Base-by-base conservation (phyloP, 1,140 invertebrate species). In the Cyclina sinensis region DNA sequence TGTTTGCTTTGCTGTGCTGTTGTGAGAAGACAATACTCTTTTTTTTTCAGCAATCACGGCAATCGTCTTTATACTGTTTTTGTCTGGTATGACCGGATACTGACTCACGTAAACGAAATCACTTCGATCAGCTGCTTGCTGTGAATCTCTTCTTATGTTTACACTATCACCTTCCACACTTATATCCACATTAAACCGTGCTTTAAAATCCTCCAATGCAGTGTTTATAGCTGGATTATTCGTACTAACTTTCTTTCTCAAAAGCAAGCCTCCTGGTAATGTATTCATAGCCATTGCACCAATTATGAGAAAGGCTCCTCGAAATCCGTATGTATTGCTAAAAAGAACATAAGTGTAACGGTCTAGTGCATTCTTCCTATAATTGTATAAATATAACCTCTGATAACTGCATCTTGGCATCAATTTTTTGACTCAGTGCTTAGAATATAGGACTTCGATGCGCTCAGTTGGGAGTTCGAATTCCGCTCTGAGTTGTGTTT, bases 281-380 rank as follows among this genome's bases (percentile, higher is more conserved):
- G 39, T 21, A 54, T 79, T 54, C 48, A 57, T 32, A 54, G 7
- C 16, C 3, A 79, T 24, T 32, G 43, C 76, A 18, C 27, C 46
- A 57, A 79, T 7, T 14, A 79, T 32, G 0, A 79, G 48, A 2
- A 79, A 21, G 9, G 76, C 76, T 16, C 76, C 76, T 32, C 76
- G 18, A 16, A 54, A 59, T 18, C 76, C 76, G 57, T 79, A 79
- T 32, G 21, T 7, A n/a, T 79, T 30, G 57, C 76, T 79, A 48
- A 1, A 78, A 54, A 46, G 18, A 70, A 59, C n/a, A n/a, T n/a
- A n/a, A n/a, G n/a, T n/a, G n/a, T n/a, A n/a, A n/a, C n/a, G n/a
- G n/a, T n/a, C n/a, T n/a, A n/a, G n/a, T n/a, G n/a, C n/a, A n/a
- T n/a, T n/a, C n/a, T n/a, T n/a, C n/a, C n/a, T n/a, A n/a, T n/a